Evolutionary conservation across 2,888 invertebrate genomes (phyloP), one percentile per base, ranked within the genome.

Genomic region (Standfussiana lucernea): DNA sequence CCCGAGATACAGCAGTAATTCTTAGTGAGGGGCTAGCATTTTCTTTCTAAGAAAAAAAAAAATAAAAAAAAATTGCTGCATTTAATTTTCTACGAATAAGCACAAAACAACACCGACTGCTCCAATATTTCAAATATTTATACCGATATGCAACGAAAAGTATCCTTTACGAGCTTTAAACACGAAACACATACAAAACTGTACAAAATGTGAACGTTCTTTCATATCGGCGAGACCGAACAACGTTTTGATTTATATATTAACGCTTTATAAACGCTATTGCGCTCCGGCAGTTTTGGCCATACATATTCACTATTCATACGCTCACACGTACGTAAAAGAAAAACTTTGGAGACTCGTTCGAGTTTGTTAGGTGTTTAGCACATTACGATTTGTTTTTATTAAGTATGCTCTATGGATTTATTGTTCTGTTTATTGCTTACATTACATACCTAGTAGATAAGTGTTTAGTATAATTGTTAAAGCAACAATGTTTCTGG

Each of bases 231-330:
- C 64, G 71, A 71, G 69, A 75, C 74, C 53, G 81, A 83, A 85
- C 79, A 79, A 79, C 73, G 68, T 81, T 87, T 88, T 88, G 87
- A 90, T 89, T 89, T 90, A 91, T 91, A 91, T 90, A 90, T 90
- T 89, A 90, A 89, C 87, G 89, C 88, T 92, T 90, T 90, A 88
- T 86, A 90, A 91, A 89, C 85, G 90, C 86, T 88, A 88, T 88
- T 89, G 87, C 89, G 88, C 86, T 75, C 79, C 82, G 82, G 79
- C 83, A 89, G 89, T 89, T 91, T 89, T 90, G 86, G 83, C 89
- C 56, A 77, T 86, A 87, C 86, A 88, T 89, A 90, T 92, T 80
- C 77, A 89, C 88, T 89, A 91, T 91, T 92, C 88, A 92, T 90
- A 87, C 81, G 74, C 80, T 84, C 84, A 85, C 89, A 77, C 85